These are phyloP conservation scores for Syngnathus floridae DNA, from an alignment of 2,113 vertebrate species.

Conservation along the genomic window DNA sequence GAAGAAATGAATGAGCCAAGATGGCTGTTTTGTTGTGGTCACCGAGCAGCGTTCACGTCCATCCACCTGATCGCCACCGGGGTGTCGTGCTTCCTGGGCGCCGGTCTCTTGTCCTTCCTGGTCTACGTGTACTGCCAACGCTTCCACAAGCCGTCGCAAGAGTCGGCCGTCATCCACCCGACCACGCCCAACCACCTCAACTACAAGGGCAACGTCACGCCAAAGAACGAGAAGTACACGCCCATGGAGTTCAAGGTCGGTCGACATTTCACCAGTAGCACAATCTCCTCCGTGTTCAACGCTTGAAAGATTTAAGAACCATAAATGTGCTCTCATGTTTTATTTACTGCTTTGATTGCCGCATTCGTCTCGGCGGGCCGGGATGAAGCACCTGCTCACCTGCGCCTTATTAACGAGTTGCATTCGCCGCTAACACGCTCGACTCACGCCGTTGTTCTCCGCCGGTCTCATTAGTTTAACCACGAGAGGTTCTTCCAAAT, in stretches of 20 bases:
- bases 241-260: slow-evolving; percentile 98
- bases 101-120: slow-evolving; percentile 89
- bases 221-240: slow-evolving; percentile 98
- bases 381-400: slow-evolving; percentile 1
- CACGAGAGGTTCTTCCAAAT: background rate
- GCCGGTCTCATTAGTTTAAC: background rate
- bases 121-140: slow-evolving; percentile 92
- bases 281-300: background rate
- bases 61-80: slow-evolving; percentile 94
- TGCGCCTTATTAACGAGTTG: slow-evolving; percentile 1
- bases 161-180: slow-evolving; percentile 91
- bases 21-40: background rate
- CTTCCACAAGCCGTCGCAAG: slow-evolving; percentile 90
- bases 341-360: slow-evolving; percentile 2
- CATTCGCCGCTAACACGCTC: background rate
- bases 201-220: slow-evolving; percentile 93
- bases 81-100: slow-evolving; percentile 91
- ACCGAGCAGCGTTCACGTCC: slow-evolving; percentile 82
- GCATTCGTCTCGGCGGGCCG: background rate
- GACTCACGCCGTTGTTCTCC: background rate
- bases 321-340: background rate
- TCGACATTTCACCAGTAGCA: background rate
- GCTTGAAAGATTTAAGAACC: background rate
- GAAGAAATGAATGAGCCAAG: background rate
- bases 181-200: slow-evolving; percentile 97